Evolutionary conservation across 2,113 vertebrate species (phyloP).

Genomic region (Prochilodus magdalenae): DNA sequence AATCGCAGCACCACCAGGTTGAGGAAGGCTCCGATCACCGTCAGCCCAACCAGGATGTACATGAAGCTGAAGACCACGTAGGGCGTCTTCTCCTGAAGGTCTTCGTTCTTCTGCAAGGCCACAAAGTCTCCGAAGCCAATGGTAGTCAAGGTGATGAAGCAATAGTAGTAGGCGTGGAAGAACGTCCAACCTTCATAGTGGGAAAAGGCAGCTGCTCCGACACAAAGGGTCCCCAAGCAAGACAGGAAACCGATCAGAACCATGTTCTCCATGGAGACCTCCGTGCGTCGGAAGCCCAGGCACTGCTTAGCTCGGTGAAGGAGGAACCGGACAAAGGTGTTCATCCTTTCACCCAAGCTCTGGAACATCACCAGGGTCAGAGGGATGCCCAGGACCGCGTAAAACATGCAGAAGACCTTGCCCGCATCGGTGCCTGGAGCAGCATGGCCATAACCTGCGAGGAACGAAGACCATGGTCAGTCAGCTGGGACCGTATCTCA

Average conservation of each 20-base stretch:
- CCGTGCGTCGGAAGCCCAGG: constrained; percentile 82
- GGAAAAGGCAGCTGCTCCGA: constrained; percentile 90
- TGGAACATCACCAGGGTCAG: constrained; percentile 98
- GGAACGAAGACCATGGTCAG: background rate
- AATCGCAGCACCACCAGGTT: constrained; percentile 95
- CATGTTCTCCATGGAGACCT: constrained; percentile 96
- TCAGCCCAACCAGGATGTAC: constrained; percentile 95
- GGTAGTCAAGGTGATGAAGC: constrained; percentile 97
- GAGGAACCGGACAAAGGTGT: constrained; percentile 87
- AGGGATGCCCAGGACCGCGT: constrained; percentile 93
- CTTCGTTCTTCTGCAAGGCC: constrained; percentile 93
- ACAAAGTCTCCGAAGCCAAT: constrained; percentile 98
- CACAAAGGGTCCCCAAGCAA: constrained; percentile 90
- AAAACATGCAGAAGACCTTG: constrained; percentile 99
- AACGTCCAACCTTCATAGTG: constrained; percentile 97
- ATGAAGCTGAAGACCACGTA: constrained; percentile 98
- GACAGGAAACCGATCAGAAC: constrained; percentile 92
- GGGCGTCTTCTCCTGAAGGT: constrained; percentile 91
- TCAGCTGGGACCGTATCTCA: background rate
- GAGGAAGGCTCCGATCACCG: constrained; percentile 95
- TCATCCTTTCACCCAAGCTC: constrained; percentile 96
- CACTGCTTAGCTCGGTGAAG: constrained; percentile 89
- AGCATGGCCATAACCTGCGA: constrained; percentile 91
- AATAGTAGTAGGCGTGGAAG: constrained; percentile 97
- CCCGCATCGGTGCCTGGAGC: constrained; percentile 93